These are phyloP conservation scores for Liopterus haemorrhoidalis DNA, from an alignment of 2,888 invertebrate genomes.

Conservation along the genomic window DNA sequence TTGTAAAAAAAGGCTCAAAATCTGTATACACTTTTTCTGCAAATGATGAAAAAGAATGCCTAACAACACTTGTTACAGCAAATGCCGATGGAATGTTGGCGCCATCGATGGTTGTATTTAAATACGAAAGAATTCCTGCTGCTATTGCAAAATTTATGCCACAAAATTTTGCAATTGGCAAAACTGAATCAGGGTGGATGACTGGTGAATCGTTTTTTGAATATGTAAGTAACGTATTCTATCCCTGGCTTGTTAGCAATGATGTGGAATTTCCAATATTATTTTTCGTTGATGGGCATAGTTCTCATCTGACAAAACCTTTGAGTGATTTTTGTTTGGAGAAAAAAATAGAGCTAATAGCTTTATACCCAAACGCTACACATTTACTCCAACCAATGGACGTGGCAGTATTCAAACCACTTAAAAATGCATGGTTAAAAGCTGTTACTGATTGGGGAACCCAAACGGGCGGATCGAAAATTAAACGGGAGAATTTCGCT, in stretches of 20 bases:
- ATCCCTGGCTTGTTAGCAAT: constrained; percentile 39
- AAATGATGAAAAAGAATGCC: constrained; percentile 34
- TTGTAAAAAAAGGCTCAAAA: constrained; percentile 35
- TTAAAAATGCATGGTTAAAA: constrained; percentile 38
- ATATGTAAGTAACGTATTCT: constrained; percentile 41
- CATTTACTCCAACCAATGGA: constrained; percentile 42
- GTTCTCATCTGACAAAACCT: constrained; percentile 40
- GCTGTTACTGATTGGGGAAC: constrained; percentile 33
- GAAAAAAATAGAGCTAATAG: constrained; percentile 39
- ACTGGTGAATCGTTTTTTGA: constrained; percentile 42
- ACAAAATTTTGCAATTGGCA: constrained; percentile 40
- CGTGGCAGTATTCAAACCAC: constrained; percentile 38
- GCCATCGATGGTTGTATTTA: constrained; percentile 29
- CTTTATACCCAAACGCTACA: constrained; percentile 41
- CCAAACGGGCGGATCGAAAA: constrained; percentile 27
- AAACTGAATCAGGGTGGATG: constrained; percentile 45
- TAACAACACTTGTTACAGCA: constrained; percentile 30
- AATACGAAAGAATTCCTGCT: constrained; percentile 39
- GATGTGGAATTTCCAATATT: constrained; percentile 39
- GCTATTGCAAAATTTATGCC: constrained; percentile 33
- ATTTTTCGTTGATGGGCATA: constrained; percentile 42
- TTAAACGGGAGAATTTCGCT: constrained; percentile 35
- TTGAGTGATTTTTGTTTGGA: constrained; percentile 41
- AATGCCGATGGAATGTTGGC: constrained; percentile 27
- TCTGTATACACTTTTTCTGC: constrained; percentile 30